A percentile compares a stretch with the other conserved stretches of the same genome.
These are phyloP conservation scores for Chalcosyrphus nemorum DNA, from an alignment of 2,888 invertebrate genomes.

Conservation along the genomic window DNA sequence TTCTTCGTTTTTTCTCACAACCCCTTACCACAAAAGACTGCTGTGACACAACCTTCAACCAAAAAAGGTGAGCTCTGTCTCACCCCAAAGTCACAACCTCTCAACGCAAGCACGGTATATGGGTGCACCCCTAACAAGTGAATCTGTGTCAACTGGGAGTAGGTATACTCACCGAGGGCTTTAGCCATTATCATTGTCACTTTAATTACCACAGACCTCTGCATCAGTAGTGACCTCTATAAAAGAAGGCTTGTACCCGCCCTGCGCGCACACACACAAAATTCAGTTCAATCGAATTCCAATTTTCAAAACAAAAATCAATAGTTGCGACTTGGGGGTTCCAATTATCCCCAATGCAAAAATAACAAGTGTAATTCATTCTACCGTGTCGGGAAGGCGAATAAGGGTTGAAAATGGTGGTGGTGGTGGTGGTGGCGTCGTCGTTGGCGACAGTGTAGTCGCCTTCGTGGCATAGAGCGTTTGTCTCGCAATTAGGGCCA, in stretches of 20 bases:
- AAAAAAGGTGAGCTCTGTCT: not conserved
- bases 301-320: constrained; percentile 15
- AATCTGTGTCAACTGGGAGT: constrained; percentile 57
- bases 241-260: not conserved
- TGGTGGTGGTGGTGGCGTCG: not conserved
- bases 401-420: not conserved
- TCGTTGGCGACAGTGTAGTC: not conserved
- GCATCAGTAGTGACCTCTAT: constrained; percentile 11
- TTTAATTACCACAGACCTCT: constrained; percentile 63
- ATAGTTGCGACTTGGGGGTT: constrained; percentile 4
- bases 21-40: not conserved
- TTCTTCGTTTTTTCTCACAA: not conserved
- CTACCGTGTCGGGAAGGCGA: not conserved
- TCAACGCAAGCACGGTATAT: not conserved
- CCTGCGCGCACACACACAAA: not conserved
- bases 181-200: constrained; percentile 70
- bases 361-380: constrained; percentile 35
- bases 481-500: constrained; percentile 70
- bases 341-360: constrained; percentile 34
- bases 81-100: not conserved
- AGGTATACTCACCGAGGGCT: not conserved
- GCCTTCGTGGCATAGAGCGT: constrained; percentile 44
- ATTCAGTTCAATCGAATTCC: constrained; percentile 44
- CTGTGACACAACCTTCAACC: constrained; percentile 42
- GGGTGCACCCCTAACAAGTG: not conserved